Evolutionary conservation across 2,888 invertebrate genomes (phyloP).

Genomic region (Calameuta filiformis): DNA sequence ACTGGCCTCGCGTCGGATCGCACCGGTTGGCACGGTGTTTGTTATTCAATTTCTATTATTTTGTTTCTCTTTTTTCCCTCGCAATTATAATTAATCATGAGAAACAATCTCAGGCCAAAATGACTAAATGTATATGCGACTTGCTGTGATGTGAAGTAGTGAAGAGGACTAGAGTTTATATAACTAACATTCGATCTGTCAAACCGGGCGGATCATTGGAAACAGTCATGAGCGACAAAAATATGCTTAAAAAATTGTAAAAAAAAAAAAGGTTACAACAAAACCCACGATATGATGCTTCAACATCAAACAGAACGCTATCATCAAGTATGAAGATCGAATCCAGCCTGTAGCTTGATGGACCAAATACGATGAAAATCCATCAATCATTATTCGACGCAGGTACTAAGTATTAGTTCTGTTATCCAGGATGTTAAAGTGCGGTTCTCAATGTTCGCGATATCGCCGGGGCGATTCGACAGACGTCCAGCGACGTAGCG

Average conservation of each 20-base stretch:
- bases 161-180: slow-evolving; percentile 20
- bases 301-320: background rate
- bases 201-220: background rate
- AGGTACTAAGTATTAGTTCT: background rate
- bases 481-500: background rate
- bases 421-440: background rate
- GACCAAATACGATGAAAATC: background rate
- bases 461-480: background rate
- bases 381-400: background rate
- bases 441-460: background rate
- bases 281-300: background rate
- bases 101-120: background rate
- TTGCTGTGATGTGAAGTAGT: slow-evolving; percentile 19
- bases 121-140: background rate
- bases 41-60: background rate
- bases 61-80: no score
- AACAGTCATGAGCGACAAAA: background rate
- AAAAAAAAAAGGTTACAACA: background rate
- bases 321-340: background rate
- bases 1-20: background rate
- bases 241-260: background rate
- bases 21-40: background rate
- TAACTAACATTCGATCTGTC: slow-evolving; percentile 10
- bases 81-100: background rate
- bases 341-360: background rate